These are phyloP conservation scores for Phalacrocorax carbo DNA, from an alignment of 2,113 vertebrate genomes.

Conservation along the genomic window DNA sequence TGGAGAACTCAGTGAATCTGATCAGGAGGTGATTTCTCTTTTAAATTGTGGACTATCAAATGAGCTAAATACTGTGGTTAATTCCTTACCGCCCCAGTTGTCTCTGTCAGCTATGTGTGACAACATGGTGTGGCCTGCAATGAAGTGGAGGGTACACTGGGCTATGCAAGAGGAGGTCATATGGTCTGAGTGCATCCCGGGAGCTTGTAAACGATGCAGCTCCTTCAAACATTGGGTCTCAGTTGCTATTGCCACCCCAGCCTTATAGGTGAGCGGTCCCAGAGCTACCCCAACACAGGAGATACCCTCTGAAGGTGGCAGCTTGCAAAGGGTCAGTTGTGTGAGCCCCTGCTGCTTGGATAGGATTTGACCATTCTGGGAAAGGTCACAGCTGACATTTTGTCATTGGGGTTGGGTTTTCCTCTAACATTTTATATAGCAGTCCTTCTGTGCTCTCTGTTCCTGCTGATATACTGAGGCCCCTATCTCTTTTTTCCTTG, in stretches of 20 bases:
- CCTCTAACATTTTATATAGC: background rate
- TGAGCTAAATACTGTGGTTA: background rate
- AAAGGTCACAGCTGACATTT: background rate
- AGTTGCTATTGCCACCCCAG: no score
- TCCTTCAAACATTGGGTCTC: rapidly evolving
- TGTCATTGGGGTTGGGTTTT: background rate
- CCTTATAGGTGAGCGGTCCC: background rate
- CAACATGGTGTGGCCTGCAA: background rate
- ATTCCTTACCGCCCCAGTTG: background rate
- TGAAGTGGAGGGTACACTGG: background rate
- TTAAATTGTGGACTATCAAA: background rate
- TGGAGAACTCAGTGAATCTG: background rate
- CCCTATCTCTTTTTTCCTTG: background rate
- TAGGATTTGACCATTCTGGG: background rate
- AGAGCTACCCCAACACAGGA: rapidly evolving
- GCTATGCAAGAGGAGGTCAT: background rate
- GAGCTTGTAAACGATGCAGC: no score
- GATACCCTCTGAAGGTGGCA: background rate
- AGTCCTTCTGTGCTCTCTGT: background rate
- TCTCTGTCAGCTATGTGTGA: rapidly evolving
- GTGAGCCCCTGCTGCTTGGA: background rate
- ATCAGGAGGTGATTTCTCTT: background rate
- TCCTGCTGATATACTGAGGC: background rate
- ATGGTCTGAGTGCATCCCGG: background rate
- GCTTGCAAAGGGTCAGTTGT: background rate